phyloP scores from a whole-genome alignment of 1,140 invertebrate genomes.

The Drosophila yakuba region DNA sequence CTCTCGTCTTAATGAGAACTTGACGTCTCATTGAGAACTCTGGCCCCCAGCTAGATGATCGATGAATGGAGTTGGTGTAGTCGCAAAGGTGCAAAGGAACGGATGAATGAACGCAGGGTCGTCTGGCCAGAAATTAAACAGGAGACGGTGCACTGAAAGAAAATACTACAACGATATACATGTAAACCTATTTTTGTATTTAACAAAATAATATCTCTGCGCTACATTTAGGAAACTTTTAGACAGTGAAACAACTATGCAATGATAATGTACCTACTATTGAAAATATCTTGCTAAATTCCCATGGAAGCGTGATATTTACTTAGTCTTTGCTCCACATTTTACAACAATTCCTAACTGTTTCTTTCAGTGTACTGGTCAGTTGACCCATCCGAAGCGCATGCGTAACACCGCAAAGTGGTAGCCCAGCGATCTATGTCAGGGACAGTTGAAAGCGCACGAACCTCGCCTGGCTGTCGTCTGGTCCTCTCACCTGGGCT shows the following conservation, averaged over 20 bases:
- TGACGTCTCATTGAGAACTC: conserved; percentile 63
- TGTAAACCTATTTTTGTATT: too few relatives aligned
- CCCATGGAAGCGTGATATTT: neutral
- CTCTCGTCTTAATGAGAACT: conserved; percentile 46
- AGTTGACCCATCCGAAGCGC: neutral
- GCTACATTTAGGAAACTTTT: too few relatives aligned
- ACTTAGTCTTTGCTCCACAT: neutral
- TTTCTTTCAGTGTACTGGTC: conserved; percentile 9
- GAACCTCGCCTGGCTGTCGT: conserved; percentile 12
- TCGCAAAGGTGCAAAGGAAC: conserved; percentile 40
- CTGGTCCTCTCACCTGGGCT: conserved; percentile 35
- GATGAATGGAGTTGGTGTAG: conserved; percentile 24
- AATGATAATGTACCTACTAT: too few relatives aligned
- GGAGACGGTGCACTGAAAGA: neutral
- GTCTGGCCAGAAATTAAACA: neutral
- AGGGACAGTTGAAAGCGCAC: conserved; percentile 49
- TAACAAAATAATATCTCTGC: too few relatives aligned
- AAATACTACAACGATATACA: neutral
- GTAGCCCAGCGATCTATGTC: conserved; percentile 45
- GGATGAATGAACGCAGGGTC: conserved; percentile 11
- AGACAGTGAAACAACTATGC: too few relatives aligned
- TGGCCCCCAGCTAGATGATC: conserved; percentile 49
- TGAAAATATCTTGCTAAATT: too few relatives aligned
- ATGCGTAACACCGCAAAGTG: conserved; percentile 26
- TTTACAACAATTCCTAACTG: too few relatives aligned